A percentile compares a stretch with the other conserved stretches of the same genome.
Evolutionary conservation across 2,113 vertebrate species (phyloP).

Genomic region (Aramus guarauna): DNA sequence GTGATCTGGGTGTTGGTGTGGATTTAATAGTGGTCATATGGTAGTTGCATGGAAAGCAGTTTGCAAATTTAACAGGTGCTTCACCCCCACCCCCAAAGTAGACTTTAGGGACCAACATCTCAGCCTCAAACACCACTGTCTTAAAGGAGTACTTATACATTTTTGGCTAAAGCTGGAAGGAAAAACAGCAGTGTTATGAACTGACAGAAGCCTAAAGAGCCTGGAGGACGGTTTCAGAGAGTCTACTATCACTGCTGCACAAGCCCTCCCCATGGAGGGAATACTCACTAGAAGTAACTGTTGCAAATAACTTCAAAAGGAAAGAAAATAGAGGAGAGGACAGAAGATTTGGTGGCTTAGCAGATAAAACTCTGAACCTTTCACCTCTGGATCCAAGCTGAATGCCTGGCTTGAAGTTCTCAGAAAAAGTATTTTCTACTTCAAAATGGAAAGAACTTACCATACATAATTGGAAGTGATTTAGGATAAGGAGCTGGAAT

Average conservation of each 20-base stretch:
- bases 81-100: neutral
- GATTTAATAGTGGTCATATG: neutral
- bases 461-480: constrained; percentile 63
- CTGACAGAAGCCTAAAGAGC: neutral
- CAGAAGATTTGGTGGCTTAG: neutral
- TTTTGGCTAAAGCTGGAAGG: neutral
- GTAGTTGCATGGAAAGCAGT: accelerated
- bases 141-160: neutral
- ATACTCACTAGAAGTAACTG: neutral
- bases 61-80: neutral
- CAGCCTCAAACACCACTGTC: neutral
- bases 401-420: constrained; percentile 15
- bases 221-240: neutral
- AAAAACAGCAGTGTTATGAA: neutral
- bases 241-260: neutral
- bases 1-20: neutral
- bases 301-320: constrained; percentile 24
- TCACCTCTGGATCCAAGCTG: neutral
- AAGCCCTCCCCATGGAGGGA: neutral
- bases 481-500: constrained; percentile 60
- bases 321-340: neutral
- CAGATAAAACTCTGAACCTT: neutral
- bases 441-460: constrained; percentile 41
- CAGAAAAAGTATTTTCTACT: constrained; percentile 11
- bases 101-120: neutral